A percentile compares a stretch with the other conserved stretches of the same genome.
These are phyloP conservation scores for Blastobasis lacticolella DNA, from an alignment of 2,888 invertebrate genomes.

Conservation along the genomic window DNA sequence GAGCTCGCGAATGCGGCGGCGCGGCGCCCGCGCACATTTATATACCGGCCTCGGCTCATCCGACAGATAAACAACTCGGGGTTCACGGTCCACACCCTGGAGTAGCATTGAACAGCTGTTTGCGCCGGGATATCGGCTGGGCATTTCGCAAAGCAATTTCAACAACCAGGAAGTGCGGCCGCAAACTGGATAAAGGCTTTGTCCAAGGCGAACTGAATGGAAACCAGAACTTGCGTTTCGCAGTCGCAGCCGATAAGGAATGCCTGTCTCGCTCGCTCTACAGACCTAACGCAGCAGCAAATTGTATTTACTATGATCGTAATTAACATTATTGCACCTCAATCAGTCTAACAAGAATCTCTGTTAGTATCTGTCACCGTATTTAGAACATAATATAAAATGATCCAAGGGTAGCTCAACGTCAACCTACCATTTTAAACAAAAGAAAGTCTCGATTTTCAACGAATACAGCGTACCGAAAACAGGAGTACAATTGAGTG, in stretches of 20 bases:
- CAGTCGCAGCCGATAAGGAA: neutral
- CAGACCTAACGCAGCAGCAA: no score
- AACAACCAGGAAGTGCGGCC: conserved; percentile 31
- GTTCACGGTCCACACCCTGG: conserved; percentile 69
- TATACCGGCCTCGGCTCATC: conserved; percentile 72
- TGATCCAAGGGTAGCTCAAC: no score
- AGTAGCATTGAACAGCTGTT: conserved; percentile 44
- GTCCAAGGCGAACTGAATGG: conserved; percentile 20
- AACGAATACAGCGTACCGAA: no score
- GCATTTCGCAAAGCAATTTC: conserved; percentile 34
- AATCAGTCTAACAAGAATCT: no score
- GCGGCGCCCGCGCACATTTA: conserved; percentile 54
- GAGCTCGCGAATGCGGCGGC: conserved; percentile 68
- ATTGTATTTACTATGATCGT: no score
- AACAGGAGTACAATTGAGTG: no score
- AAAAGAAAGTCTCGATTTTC: no score
- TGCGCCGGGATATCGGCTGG: conserved; percentile 40
- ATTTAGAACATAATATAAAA: no score
- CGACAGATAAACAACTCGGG: conserved; percentile 55
- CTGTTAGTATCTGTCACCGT: no score
- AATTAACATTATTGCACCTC: no score
- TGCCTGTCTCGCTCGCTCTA: no score
- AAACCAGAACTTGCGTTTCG: conserved; percentile 21
- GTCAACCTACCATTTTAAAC: no score
- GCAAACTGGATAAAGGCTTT: conserved; percentile 20